Base-by-base conservation (phyloP, 2,797 vertebrate species). In the Sternotherus odoratus region DNA sequence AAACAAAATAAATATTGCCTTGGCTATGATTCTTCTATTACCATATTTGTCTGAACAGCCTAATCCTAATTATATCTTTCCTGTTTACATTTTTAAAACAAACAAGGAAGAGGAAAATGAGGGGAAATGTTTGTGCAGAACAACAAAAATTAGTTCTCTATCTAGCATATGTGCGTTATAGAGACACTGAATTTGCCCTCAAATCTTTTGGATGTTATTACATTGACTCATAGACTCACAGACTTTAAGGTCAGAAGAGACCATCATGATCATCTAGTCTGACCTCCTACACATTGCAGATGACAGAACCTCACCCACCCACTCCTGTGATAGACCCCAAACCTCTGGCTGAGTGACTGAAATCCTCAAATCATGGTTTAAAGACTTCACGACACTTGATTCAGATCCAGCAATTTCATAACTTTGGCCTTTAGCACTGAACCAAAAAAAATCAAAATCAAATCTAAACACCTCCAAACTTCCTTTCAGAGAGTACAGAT, bases 101-200 rank as follows among this genome's bases (percentile, higher is more conserved):
- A 10, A 86, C 43, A 88, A 56, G 50, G 75, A 91, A 85, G 43
- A 53, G 16, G 56, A 91, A 94, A 91, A 87, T 49, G 39, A 94
- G 83, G 87, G 87, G 90, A 86, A 5, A 1, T 3, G 17, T 79
- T 91, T n/a, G 8, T 82, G 86, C 2, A 85, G 77, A 84, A 51
- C 79, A 85, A 54, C 17, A 79, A 11, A 89, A 83, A 85, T 83
- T 36, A 92, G 28, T 83, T 49, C 75, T 92, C 90, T 75, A 54
- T 74, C 30, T 43, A 28, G 28, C 4, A 3, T 10, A 17, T 33
- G 21, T 51, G 43, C 43, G 91, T 95, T 54, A 82, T 77, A 74
- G 77, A 93, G 77, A 93, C 74, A 36, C 49, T 50, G 30, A 3
- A 36, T 80, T 93, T 90, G 53, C 30, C 21, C 46, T 10, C 30